phyloP scores from a whole-genome alignment of 1,140 invertebrate species.

The Anastrepha obliqua region DNA sequence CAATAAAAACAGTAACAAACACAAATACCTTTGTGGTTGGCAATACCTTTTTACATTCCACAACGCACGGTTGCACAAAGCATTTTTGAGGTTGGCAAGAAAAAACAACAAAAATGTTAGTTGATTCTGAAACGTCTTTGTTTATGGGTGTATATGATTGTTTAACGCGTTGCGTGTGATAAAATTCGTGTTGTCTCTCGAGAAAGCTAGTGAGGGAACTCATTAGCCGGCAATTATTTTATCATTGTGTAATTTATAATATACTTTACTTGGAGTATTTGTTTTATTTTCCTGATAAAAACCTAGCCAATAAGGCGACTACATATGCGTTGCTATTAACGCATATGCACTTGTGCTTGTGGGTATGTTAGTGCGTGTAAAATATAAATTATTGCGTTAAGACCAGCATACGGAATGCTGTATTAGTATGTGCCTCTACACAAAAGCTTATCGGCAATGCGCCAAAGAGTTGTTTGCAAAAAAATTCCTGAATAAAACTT shows the following conservation, averaged over 20 bases:
- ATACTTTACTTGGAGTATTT: not conserved
- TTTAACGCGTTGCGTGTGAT: not conserved
- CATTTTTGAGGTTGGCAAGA: not conserved
- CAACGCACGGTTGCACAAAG: constrained; percentile 33
- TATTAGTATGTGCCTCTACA: not conserved
- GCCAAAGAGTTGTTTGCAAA: not conserved
- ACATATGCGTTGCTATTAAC: not conserved
- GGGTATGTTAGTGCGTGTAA: constrained; percentile 12
- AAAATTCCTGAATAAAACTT: not conserved
- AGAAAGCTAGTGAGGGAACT: not conserved
- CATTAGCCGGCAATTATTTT: constrained; percentile 16
- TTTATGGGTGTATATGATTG: not conserved
- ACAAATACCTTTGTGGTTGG: not conserved
- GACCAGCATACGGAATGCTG: not conserved
- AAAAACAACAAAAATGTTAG: constrained; percentile 37
- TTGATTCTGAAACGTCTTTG: not conserved
- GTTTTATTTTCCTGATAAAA: not conserved
- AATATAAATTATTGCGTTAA: not conserved
- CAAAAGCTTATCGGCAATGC: not conserved
- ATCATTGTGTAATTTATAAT: not conserved
- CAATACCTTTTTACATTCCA: constrained; percentile 19
- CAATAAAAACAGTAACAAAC: not conserved
- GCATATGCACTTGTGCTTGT: not conserved
- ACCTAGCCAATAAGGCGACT: not conserved
- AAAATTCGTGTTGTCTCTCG: not conserved